Percentiles rank a stretch among this genome's conserved stretches.
These are phyloP conservation scores for Chloropsis cyanopogon DNA, from an alignment of 2,113 vertebrate genomes.

Conservation along the genomic window DNA sequence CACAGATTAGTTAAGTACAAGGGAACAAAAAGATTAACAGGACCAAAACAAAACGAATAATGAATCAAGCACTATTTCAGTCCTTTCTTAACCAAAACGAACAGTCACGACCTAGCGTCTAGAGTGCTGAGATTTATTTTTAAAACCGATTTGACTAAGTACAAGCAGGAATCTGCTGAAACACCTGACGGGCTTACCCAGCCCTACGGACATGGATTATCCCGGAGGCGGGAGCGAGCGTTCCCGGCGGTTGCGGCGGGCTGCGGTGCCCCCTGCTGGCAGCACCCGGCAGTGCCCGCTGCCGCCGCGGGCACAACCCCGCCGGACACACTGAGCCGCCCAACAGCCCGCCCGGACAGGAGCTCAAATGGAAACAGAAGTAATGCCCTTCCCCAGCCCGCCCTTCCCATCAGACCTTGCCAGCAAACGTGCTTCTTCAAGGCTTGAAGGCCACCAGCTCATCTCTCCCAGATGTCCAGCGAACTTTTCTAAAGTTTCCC, in stretches of 20 bases:
- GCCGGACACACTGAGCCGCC: background rate
- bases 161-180: background rate
- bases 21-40: background rate
- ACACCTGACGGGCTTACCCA: background rate
- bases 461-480: background rate
- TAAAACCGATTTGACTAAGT: background rate
- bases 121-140: background rate
- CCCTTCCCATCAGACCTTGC: background rate
- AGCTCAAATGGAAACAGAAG: background rate
- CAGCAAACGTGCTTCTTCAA: background rate
- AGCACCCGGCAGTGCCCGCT: background rate
- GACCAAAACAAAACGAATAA: background rate
- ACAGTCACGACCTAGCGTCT: background rate
- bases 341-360: too few species aligned
- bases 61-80: background rate
- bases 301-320: background rate
- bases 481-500: background rate
- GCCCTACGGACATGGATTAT: background rate
- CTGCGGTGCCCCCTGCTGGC: conserved; percentile 5
- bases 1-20: rapidly evolving
- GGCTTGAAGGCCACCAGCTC: background rate
- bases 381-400: background rate
- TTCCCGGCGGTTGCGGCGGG: background rate
- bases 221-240: background rate
- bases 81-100: background rate